phyloP scores from a whole-genome alignment of 1,140 invertebrate genomes.

The Calephelis nemesis region DNA sequence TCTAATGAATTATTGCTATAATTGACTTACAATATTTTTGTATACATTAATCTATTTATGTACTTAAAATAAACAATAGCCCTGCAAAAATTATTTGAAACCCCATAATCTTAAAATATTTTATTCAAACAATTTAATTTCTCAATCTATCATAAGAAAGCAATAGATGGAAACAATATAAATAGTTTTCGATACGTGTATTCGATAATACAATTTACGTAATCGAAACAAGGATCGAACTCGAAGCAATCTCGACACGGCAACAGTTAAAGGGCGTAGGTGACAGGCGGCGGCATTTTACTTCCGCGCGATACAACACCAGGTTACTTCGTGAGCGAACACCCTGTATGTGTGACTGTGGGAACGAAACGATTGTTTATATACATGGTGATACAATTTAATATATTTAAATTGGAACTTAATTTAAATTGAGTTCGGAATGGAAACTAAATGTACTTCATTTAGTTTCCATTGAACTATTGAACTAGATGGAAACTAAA shows the following conservation, averaged over 20 bases:
- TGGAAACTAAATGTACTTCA: too few species aligned
- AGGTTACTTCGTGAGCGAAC: constrained; percentile 70
- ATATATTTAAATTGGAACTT: not conserved
- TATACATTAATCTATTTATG: too few species aligned
- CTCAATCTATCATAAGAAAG: not conserved
- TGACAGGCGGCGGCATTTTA: constrained; percentile 64
- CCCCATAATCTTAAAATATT: too few species aligned
- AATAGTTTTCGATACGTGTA: constrained; percentile 15
- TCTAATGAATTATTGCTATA: too few species aligned
- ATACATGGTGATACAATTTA: constrained; percentile 45
- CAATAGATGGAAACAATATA: constrained; percentile 1
- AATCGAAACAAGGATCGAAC: constrained; percentile 44
- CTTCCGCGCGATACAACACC: constrained; percentile 69
- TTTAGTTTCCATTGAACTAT: too few species aligned
- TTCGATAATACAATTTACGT: constrained; percentile 41
- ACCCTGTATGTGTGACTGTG: constrained; percentile 72
- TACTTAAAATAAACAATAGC: too few species aligned
- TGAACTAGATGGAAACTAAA: too few species aligned
- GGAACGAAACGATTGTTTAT: constrained; percentile 60
- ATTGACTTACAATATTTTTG: too few species aligned
- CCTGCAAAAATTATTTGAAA: too few species aligned
- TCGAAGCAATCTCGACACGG: constrained; percentile 48
- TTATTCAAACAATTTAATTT: not conserved
- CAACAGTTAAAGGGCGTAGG: constrained; percentile 65
- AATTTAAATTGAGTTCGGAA: not conserved